phyloP scores from a whole-genome alignment of 1,140 invertebrate genomes.

The Heliconius melpomene region DNA sequence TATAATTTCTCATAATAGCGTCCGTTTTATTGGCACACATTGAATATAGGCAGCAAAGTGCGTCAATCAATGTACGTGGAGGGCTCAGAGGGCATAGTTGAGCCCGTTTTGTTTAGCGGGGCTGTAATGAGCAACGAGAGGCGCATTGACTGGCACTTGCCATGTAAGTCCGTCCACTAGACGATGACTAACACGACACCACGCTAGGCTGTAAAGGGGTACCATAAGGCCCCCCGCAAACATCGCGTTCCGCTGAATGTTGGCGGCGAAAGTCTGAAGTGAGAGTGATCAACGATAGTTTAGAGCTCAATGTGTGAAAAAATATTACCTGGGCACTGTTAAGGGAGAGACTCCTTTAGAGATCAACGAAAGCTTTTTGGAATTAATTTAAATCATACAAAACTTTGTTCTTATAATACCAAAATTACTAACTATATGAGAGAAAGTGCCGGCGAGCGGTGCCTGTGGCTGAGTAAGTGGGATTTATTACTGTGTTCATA shows the following conservation, averaged over 20 bases:
- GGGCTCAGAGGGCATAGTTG: constrained; percentile 5
- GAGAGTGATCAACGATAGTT: background rate
- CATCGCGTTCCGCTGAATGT: constrained; percentile 13
- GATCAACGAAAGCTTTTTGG: background rate
- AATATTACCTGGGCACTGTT: background rate
- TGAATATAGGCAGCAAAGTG: background rate
- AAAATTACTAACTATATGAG: background rate
- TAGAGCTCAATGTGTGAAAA: background rate
- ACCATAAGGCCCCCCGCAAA: constrained; percentile 26
- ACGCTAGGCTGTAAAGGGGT: constrained; percentile 36
- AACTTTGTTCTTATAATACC: background rate
- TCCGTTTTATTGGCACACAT: background rate
- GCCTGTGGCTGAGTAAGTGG: background rate
- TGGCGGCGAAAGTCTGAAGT: too few relatives aligned
- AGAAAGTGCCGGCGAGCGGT: background rate
- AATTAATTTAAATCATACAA: background rate
- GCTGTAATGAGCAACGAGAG: constrained; percentile 24
- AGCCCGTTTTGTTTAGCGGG: constrained; percentile 17
- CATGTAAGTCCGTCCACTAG: constrained; percentile 39
- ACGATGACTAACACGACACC: constrained; percentile 40
- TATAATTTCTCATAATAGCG: background rate
- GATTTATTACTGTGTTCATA: background rate
- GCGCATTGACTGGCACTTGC: constrained; percentile 34
- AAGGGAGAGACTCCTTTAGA: background rate
- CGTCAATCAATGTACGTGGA: too few relatives aligned